Base-by-base conservation (phyloP, 1,140 invertebrate species). In the Panulirus ornatus region DNA sequence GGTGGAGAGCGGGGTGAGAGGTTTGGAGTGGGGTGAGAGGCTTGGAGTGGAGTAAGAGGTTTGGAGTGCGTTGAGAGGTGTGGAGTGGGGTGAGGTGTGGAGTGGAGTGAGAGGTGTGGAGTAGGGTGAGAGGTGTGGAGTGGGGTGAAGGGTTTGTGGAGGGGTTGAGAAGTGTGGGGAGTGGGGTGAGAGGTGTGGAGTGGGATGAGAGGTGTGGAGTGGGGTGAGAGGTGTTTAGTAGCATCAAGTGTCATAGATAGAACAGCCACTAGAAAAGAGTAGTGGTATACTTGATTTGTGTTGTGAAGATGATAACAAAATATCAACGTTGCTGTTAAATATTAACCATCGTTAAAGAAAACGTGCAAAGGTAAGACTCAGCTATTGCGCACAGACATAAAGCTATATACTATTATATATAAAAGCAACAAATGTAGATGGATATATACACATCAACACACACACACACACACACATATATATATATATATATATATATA, bases 401-500 rank as follows among this genome's bases (percentile, higher is more conserved):
- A n/a, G n/a, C n/a, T n/a, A n/a, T n/a, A n/a, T n/a, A n/a, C n/a
- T n/a, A n/a, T n/a, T n/a, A n/a, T n/a, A 34, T 38, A 8, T 2
- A 79, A 22, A 47, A 44, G 36, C 30, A 38, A 8, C 34, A 30
- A 42, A 11, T 2, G 9, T 42, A 47, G 14, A 79, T 47, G 40
- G 0, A 79, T 47, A 79, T 11, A 79, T 47, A 79, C 42, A 79
- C 9, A 79, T 11, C 0, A n/a, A n/a, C n/a, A n/a, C n/a, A n/a
- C n/a, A n/a, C n/a, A n/a, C n/a, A n/a, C n/a, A n/a, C n/a, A n/a
- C 30, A 79, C 9, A 79, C 30, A 79, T 11, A 79, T 47, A 79
- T 11, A 79, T 11, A 79, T 11, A 79, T 47, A 42, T 34, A 79
- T 47, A 79, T 47, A 79, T 47, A 71, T 34, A 22, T 34, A 71